These are phyloP conservation scores for Oligia latruncula DNA, from an alignment of 2,888 invertebrate species.

Conservation along the genomic window DNA sequence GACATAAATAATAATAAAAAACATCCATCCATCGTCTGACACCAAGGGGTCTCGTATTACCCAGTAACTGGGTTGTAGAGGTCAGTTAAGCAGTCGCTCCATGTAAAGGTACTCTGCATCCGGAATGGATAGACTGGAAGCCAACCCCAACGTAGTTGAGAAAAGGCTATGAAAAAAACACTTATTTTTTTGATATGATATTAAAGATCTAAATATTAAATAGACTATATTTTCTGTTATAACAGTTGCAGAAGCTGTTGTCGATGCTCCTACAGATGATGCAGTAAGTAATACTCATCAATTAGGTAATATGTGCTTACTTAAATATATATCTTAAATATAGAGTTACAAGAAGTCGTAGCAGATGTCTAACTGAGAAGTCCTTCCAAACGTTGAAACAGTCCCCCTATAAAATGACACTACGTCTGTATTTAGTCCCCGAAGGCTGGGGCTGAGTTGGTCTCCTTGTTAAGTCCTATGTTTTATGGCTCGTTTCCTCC, in stretches of 20 bases:
- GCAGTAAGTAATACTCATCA: slow-evolving; percentile 35
- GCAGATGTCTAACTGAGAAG: background rate
- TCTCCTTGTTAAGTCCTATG: background rate
- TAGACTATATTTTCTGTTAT: background rate
- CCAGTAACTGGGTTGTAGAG: too few relatives aligned
- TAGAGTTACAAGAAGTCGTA: background rate
- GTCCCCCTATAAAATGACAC: background rate
- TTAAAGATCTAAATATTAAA: background rate
- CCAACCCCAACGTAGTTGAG: too few relatives aligned
- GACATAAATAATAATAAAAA: background rate
- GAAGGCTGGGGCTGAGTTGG: background rate
- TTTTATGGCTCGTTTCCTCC: background rate
- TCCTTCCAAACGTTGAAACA: background rate
- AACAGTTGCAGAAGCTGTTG: slow-evolving; percentile 43
- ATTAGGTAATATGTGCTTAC: background rate
- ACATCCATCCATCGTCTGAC: too few relatives aligned
- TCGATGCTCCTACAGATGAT: slow-evolving; percentile 4
- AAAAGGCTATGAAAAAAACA: background rate
- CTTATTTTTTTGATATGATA: background rate
- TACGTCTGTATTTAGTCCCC: background rate
- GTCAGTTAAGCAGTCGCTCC: too few relatives aligned
- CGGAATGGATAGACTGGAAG: too few relatives aligned
- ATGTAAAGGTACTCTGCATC: too few relatives aligned
- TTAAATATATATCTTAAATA: too few relatives aligned
- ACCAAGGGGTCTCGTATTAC: too few relatives aligned